Conservation (phyloP, 1,140 invertebrate genomes). For the Drosophila pseudoobscura region DNA sequence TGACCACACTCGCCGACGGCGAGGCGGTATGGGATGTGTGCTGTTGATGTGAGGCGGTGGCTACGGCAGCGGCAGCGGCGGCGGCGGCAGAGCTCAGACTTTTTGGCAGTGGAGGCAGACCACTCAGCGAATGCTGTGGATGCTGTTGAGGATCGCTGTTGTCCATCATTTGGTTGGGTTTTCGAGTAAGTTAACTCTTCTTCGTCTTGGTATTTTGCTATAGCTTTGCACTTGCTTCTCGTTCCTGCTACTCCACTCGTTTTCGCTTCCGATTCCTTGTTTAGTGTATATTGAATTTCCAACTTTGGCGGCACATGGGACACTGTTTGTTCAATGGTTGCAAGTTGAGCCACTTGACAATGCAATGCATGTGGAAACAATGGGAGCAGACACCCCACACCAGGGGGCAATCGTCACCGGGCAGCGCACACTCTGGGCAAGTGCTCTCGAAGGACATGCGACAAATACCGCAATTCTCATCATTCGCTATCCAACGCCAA, state of each 20-base stretch:
- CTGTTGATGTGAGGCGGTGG: constrained; percentile 22
- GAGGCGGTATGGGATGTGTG: constrained; percentile 27
- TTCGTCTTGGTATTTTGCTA: neutral
- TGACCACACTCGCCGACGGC: constrained; percentile 44
- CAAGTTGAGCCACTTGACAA: constrained; percentile 99
- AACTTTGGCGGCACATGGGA: constrained; percentile 99
- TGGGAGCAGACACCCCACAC: constrained; percentile 99
- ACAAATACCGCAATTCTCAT: constrained; percentile 99
- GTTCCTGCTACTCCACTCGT: constrained; percentile 8
- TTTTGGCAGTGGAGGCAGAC: constrained; percentile 92
- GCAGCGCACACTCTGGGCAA: constrained; percentile 98
- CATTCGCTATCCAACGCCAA: constrained; percentile 99
- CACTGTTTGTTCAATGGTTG: constrained; percentile 98
- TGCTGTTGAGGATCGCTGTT: constrained; percentile 52
- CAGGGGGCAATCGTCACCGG: constrained; percentile 98
- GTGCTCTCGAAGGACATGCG: constrained; percentile 98
- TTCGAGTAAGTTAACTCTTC: constrained; percentile 13
- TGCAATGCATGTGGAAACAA: constrained; percentile 99
- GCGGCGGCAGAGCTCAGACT: constrained; percentile 90
- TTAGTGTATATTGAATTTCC: constrained; percentile 96
- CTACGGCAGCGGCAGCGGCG: constrained; percentile 79
- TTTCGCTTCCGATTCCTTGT: constrained; percentile 9
- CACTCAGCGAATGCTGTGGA: constrained; percentile 83
- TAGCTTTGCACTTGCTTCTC: neutral
- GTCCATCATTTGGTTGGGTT: constrained; percentile 62